Base-by-base conservation (phyloP, 2,113 vertebrate genomes). In the Hemicordylus capensis region DNA sequence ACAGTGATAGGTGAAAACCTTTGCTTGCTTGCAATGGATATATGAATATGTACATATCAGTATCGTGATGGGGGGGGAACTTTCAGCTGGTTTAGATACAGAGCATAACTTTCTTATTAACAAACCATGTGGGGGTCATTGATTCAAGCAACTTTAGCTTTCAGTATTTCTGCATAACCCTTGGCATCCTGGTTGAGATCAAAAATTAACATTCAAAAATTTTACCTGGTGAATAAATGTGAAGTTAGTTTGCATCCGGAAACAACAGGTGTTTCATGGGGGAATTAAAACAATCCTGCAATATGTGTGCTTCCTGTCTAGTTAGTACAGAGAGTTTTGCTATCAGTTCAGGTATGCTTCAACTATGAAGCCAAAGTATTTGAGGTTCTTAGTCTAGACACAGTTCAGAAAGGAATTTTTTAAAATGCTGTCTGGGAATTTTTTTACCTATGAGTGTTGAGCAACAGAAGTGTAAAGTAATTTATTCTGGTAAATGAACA, bases 401-500 rank as follows among this genome's bases (percentile, higher is more conserved):
- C 14, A 37, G 81, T 91, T 94, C 91, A 83, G 84, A 91, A 82
- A 64, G 51, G 44, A 82, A 69, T 82, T 82, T 87, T 91, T 79
- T 61, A 84, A 85, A 89, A 84, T 61, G 56, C 31, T 76, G 81
- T 86, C 90, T 91, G 90, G 88, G 89, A 93, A 87, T 89, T 90
- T 81, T 46, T 88, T 90, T 81, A 63, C 56, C 77, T 2, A 44
- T 81, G 84, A 88, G 59, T 87, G 46, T 86, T 85, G 86, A 0
- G 0, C 64, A 77, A 81, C 77, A 72, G 70, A 81, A 87, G 88
- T 87, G 26, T 81, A 46, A 80, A 86, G 46, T 92, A 91, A 92
- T 92, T 90, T 86, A 82, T 85, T 88, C 87, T 88, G 92, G 78
- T 91, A 85, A 91, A 88, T 84, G 89, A 90, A 92, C 88, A 86